These are phyloP conservation scores for Platyscelio sp. DNA, from an alignment of 2,888 invertebrate species.

Conservation along the genomic window DNA sequence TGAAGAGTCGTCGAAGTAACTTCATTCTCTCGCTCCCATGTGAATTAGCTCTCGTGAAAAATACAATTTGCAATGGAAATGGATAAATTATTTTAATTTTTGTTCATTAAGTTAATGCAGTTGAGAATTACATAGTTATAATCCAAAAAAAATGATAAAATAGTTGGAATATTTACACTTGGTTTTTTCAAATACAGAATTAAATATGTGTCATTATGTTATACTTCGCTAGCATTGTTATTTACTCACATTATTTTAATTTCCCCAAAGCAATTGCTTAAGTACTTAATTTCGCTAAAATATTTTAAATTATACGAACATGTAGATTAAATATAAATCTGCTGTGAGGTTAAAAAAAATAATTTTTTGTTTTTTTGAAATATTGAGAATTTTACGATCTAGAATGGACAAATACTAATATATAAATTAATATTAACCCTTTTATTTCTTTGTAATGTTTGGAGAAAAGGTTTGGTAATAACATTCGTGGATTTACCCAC, in stretches of 20 bases:
- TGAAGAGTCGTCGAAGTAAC: slow-evolving; percentile 50
- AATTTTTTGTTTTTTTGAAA: no score
- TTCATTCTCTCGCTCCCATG: slow-evolving; percentile 42
- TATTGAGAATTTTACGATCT: no score
- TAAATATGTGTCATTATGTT: slow-evolving; percentile 53
- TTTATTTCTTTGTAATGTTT: no score
- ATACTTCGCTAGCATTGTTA: slow-evolving; percentile 32
- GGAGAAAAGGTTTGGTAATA: no score
- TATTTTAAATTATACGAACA: no score
- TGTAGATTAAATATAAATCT: no score
- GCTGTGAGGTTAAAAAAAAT: no score
- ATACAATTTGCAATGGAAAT: slow-evolving; percentile 46
- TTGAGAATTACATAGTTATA: slow-evolving; percentile 47
- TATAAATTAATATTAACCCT: no score
- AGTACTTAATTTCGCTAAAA: no score
- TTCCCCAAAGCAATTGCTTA: slow-evolving; percentile 43
- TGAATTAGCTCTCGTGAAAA: slow-evolving; percentile 48
- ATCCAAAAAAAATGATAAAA: slow-evolving; percentile 55
- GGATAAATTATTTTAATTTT: slow-evolving; percentile 59
- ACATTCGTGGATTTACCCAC: no score
- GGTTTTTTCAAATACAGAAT: slow-evolving; percentile 48
- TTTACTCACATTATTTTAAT: slow-evolving; percentile 48
- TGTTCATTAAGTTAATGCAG: slow-evolving; percentile 59
- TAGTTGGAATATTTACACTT: slow-evolving; percentile 37
- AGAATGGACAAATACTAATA: no score